Base-by-base conservation (phyloP, 2,797 vertebrate species). In the Cossypha caffra region DNA sequence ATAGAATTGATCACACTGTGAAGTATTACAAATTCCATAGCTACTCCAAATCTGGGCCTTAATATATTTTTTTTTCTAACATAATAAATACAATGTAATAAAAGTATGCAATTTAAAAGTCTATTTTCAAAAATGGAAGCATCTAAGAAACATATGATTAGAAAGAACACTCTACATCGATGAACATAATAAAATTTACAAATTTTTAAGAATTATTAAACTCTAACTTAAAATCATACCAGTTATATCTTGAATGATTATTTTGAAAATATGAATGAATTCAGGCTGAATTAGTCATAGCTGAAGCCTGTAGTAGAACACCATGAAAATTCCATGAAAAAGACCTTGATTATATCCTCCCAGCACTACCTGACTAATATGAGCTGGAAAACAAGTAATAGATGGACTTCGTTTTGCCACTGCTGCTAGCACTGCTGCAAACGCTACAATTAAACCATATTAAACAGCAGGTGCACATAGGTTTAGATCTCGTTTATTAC, bases 241-340 rank as follows among this genome's bases (percentile, higher is more conserved):
- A 16, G 3, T 26, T 81, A 40, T 42, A 69, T 64, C 16, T 63
- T 28, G 8, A 55, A 50, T 38, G 2, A 58, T 54, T 24, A n/a
- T 42, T 74, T 69, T 45, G 24, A 58, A 74, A 47, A 7, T 11
- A 40, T 31, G 35, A 82, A 68, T 48, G 4, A 35, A 64, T 81
- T 80, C 38, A 57, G 7, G 13, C 13, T 40, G 6, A 73, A n/a
- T 52, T 37, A 66, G 8, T 61, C 10, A 73, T 14, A 9, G 7
- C 2, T 57, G 16, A 91, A 61, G n/a, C 5, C 18, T 57, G 4
- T 7, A 45, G 11, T 31, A 57, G 63, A 79, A 37, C 3, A 28
- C 1, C 37, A 37, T 37, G 37, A 37, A 37, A 37, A 37, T 11
- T 3, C 11, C 8, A 0, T 0, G 2, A 55, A 15, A 45, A 29